Base-by-base conservation (phyloP, 64 coral and sea anemone species). In the Acropora tenuis region DNA sequence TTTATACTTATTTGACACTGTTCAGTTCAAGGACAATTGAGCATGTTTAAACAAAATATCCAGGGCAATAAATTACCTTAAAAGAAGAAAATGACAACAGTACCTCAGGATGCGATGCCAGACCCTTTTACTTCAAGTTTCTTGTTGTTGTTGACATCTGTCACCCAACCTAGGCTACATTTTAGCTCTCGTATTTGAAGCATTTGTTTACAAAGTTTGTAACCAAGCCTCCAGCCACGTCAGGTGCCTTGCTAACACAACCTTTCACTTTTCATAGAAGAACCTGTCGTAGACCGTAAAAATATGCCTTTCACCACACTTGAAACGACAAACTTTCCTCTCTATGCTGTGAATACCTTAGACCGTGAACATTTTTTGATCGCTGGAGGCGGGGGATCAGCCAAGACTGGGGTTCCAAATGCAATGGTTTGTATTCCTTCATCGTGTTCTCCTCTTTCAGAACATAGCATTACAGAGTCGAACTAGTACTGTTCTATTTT, bases 371-470 rank as follows among this genome's bases (percentile, higher is more conserved):
- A 89, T 80, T 94, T 99, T 86, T 47, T 94, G 2, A 77, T 99
- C 8, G 97, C 90, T 47, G 97, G 97, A 4, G 97, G 97, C 16
- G 97, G 97, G 8, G 97, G 97, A 4, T 60, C 97, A 2, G 97
- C 97, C 1, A 99, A 96, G 30, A 99, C 97, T 49, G 97, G 97
- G 11, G 97, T 99, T 48, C 97, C 97, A 43, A 99, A 99, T 58
- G 94, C 94, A 46, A 80, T 99, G 97, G 97, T 99, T 52, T 91
- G 91, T 77, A 15, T 19, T 30, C 1, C 19, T 50, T 17, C 48
- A 71, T 11, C 43, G 2, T 50, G 1, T 30, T 18, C 78, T 46
- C 63, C 45, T 89, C 7, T 61, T 77, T 77, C 61, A 30, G 30
- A 30, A 30, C 30, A 30, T 30, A 30, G 30, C 30, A 30, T 30